Conservation (phyloP, 2,113 vertebrate genomes). For the Pantherophis guttatus region DNA sequence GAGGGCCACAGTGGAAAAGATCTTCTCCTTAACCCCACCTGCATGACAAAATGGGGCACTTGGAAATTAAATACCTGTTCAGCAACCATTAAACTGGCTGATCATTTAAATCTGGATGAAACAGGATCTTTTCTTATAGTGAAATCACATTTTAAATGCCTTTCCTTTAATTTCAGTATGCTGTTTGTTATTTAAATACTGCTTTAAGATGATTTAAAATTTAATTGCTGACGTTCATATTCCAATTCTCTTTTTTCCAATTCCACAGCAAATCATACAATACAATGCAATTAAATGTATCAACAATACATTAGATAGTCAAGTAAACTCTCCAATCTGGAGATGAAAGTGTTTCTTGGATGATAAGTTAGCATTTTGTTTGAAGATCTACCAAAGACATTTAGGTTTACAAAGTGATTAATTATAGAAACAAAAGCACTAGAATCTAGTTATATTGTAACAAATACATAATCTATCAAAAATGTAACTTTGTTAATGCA, state of each 20-base stretch:
- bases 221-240: neutral
- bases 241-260: neutral
- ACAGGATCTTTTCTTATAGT: neutral
- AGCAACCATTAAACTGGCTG: neutral
- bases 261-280: neutral
- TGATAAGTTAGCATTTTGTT: neutral
- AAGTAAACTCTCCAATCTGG: neutral
- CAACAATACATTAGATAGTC: neutral
- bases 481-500: constrained; percentile 61
- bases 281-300: neutral
- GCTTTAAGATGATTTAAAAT: neutral
- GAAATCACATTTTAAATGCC: neutral
- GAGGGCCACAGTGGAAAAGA: neutral
- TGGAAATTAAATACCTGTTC: neutral
- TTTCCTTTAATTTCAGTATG: neutral
- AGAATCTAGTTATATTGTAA: constrained; percentile 50
- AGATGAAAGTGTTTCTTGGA: neutral
- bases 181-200: neutral
- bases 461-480: constrained; percentile 53
- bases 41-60: neutral
- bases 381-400: neutral
- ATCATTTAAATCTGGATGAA: neutral
- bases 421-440: constrained; percentile 10
- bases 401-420: constrained; percentile 8
- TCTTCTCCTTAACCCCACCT: neutral